Conservation (phyloP, 1,140 invertebrate genomes). For the Drosophila bipectinata region DNA sequence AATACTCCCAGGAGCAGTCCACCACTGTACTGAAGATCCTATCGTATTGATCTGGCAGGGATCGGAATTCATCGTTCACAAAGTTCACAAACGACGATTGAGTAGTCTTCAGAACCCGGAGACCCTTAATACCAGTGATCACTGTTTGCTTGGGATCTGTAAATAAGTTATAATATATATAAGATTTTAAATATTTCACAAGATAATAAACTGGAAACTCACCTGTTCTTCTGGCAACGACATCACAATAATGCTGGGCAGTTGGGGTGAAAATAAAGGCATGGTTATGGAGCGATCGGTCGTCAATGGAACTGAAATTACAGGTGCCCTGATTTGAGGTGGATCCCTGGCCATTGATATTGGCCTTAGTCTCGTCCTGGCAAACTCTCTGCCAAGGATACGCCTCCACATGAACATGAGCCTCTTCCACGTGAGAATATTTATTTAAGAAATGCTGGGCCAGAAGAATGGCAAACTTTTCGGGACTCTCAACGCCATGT, state of each 20-base stretch:
- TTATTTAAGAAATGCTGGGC: constrained; percentile 89
- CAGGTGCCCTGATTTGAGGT: neutral
- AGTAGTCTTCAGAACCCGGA: constrained; percentile 90
- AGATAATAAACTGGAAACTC: constrained; percentile 46
- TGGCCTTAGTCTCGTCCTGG: constrained; percentile 71
- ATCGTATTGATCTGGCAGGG: constrained; percentile 89
- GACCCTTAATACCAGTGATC: constrained; percentile 87
- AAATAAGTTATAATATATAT: neutral
- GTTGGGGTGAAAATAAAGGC: constrained; percentile 89
- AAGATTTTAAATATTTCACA: neutral
- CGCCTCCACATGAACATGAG: constrained; percentile 88
- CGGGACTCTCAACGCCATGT: constrained; percentile 89
- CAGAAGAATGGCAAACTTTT: constrained; percentile 89
- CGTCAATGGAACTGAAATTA: constrained; percentile 50
- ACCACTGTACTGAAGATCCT: constrained; percentile 90
- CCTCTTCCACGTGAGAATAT: constrained; percentile 89
- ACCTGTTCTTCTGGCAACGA: constrained; percentile 88
- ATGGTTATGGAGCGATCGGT: constrained; percentile 88
- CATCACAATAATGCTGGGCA: constrained; percentile 87
- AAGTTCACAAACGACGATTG: constrained; percentile 91
- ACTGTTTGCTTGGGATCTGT: constrained; percentile 85
- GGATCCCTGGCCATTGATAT: neutral
- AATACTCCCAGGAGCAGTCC: constrained; percentile 89
- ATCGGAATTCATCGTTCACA: constrained; percentile 90
- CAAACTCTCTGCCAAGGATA: constrained; percentile 90